Base-by-base conservation (phyloP, 2,888 invertebrate genomes). In the Drosophila formosana region DNA sequence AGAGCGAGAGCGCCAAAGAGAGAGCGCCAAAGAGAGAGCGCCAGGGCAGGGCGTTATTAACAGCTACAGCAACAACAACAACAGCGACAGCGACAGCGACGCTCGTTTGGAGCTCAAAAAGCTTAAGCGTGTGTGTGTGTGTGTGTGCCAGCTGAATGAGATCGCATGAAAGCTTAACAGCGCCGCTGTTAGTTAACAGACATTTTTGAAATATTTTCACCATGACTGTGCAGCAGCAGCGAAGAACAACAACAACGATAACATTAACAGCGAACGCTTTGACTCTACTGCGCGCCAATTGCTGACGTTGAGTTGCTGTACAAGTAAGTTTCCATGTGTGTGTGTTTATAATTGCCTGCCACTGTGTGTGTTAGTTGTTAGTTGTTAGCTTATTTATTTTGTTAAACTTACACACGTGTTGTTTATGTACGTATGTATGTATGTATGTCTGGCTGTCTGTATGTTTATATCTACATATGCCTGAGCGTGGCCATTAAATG, bases 141-240 rank as follows among this genome's bases (percentile, higher is more conserved):
- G 11, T 2, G 28, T 28, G 28, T 4, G 51, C 53, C 52, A 66
- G 56, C 56, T 47, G 45, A 71, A 70, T 65, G 75, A 66, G 79
- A 74, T 71, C 72, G 58, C 60, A 66, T 18, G 26, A 57, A 57
- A 56, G 43, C 41, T 41, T 75, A 72, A 72, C 76, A 80, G 68
- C 28, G 41, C n/a, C 49, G 49, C 78, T 78, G 78, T 80, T 78
- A 80, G 63, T 80, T 78, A 68, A 78, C 78, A 79, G 67, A 80
- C 60, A 79, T 80, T 66, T 76, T 79, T 79, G 77, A 73, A 80
- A 79, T 79, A 80, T 79, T 79, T 79, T 73, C 66, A 71, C 53
- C 64, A 80, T 79, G 78, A 79, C 63, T 79, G 78, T 80, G 51
- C 34, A 32, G 11, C 39, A 51, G 9, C 55, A 52, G 8, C 65